Base-by-base conservation (phyloP, 2,888 invertebrate species). In the Lasius fuliginosus region DNA sequence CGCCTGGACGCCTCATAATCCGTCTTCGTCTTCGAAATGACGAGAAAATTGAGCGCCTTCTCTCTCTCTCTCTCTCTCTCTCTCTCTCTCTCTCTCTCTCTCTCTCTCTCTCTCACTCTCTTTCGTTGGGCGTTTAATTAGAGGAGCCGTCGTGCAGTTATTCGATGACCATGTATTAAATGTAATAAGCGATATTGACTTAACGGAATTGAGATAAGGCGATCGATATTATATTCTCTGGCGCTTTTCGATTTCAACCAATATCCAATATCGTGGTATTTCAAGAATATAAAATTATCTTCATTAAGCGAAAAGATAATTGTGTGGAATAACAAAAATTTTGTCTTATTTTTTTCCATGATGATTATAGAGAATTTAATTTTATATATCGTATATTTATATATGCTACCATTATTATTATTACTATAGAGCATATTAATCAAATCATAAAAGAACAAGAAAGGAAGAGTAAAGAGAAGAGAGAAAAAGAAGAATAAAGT, bases 121-220 rank as follows among this genome's bases (percentile, higher is more conserved):
- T 53, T 53, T 53, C n/a, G n/a, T 8, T 53, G n/a, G 36, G 30
- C 12, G 77, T 58, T 67, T 77, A 77, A 77, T 77, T 77, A 69
- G 53, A 27, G 4, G n/a, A 53, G 12, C 30, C 40, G 68, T 42
- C 67, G 68, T 53, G 68, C 77, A n/a, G n/a, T 68, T 56, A 15
- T 69, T 77, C 69, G 56, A 56, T 30, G 40, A 42, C 33, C 42
- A 42, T 77, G 40, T n/a, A 53, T 77, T 77, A 77, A 76, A 68
- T 69, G 56, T 69, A 77, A 77, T 30, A 23, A 77, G 53, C n/a
- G 27, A 56, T 67, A 53, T 42, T 42, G 56, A 40, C 40, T 42
- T 42, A 56, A 77, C 68, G 68, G 56, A 68, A 68, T 56, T 12
- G 56, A 27, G 49, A 68, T 69, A 58, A 23, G n/a, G 42, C 30